A percentile compares a stretch with the other conserved stretches of the same genome.
These are phyloP conservation scores for Myripristis murdjan DNA, from an alignment of 2,797 vertebrate genomes.

Conservation along the genomic window DNA sequence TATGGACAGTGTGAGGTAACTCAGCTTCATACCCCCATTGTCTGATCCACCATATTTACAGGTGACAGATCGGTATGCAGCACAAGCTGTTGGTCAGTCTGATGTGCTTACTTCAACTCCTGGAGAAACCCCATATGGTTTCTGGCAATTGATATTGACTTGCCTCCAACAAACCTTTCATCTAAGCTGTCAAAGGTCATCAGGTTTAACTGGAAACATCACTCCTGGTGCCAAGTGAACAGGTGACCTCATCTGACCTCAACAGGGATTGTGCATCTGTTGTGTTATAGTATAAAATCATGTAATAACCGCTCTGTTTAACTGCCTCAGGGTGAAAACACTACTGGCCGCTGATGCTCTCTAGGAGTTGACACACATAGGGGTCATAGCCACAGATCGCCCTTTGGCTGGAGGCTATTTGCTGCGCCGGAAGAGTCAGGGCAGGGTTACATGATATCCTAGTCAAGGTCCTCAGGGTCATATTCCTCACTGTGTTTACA, in stretches of 20 bases:
- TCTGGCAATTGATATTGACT: neutral
- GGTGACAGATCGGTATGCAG: too few relatives aligned
- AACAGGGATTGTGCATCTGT: neutral
- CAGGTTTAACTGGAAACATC: neutral
- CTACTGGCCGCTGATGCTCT: neutral
- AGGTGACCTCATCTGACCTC: slow-evolving; percentile 1
- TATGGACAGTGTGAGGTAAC: too few relatives aligned
- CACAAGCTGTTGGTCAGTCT: neutral
- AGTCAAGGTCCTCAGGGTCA: neutral
- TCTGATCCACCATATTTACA: too few relatives aligned
- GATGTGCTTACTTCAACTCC: neutral
- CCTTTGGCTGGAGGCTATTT: slow-evolving; percentile 16
- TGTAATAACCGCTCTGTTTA: neutral
- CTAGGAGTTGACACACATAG: neutral
- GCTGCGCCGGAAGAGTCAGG: slow-evolving; percentile 3
- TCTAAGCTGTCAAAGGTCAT: neutral
- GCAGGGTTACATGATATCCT: slow-evolving; percentile 8
- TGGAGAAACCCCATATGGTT: neutral
- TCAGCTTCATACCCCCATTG: too few relatives aligned
- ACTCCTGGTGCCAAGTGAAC: neutral
- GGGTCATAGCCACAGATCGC: slow-evolving; percentile 7
- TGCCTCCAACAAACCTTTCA: neutral
- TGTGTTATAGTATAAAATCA: neutral
- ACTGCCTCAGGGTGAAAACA: slow-evolving; percentile 5
- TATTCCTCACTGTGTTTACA: neutral